Evolutionary conservation across 2,888 invertebrate genomes (phyloP).

Genomic region (Drosophila peninsularis): DNA sequence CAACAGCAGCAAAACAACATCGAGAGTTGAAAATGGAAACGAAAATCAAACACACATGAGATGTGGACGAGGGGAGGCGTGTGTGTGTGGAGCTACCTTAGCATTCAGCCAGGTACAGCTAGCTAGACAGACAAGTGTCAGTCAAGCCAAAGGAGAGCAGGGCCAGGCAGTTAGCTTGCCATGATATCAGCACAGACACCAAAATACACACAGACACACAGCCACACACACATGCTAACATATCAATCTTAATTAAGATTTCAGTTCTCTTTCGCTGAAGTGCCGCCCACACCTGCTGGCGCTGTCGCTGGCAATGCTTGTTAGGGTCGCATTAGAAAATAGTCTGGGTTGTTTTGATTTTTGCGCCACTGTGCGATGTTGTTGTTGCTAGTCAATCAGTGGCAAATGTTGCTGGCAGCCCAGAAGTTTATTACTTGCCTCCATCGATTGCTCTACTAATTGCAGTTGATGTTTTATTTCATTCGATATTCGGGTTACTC

Average conservation of each 20-base stretch:
- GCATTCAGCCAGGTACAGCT: conserved; percentile 16
- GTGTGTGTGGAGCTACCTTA: conserved; percentile 4
- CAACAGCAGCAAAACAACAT: conserved; percentile 25
- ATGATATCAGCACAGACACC: conserved; percentile 33
- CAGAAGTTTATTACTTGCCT: conserved; percentile 63
- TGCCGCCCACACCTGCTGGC: conserved; percentile 40
- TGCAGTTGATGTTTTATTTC: conserved; percentile 66
- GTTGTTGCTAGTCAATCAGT: conserved; percentile 53
- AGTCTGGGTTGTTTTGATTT: conserved; percentile 43
- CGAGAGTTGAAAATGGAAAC: conserved; percentile 49
- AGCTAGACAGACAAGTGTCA: conserved; percentile 46
- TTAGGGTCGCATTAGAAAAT: conserved; percentile 36
- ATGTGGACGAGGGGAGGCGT: background rate
- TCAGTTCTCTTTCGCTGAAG: conserved; percentile 69
- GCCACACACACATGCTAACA: conserved; percentile 60
- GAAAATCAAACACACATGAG: conserved; percentile 36
- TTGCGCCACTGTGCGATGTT: conserved; percentile 25
- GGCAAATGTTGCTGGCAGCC: conserved; percentile 58
- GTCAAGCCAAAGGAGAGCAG: conserved; percentile 36
- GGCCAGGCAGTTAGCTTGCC: conserved; percentile 19
- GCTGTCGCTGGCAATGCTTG: conserved; percentile 17
- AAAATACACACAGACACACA: conserved; percentile 14
- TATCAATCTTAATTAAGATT: conserved; percentile 84
- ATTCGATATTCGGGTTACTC: conserved; percentile 25
- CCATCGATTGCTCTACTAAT: conserved; percentile 66